Percentiles rank a stretch among this genome's conserved stretches.
Conservation (phyloP, 2,888 invertebrate genomes). For the Operophtera brumata region DNA sequence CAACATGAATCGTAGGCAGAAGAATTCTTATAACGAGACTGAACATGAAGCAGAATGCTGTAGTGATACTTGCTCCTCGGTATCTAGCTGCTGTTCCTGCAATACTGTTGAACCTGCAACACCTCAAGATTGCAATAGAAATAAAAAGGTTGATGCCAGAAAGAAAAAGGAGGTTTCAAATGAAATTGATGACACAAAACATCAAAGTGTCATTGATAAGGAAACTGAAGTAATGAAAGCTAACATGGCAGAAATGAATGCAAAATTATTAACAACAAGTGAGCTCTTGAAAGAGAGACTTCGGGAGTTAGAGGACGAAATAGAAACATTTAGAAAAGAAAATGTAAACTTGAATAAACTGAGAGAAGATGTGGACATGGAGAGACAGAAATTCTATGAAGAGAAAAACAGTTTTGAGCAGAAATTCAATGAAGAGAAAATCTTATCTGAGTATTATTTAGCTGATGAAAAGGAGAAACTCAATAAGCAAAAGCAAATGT, state of each 20-base stretch:
- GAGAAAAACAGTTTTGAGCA: constrained; percentile 81
- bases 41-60: constrained; percentile 54
- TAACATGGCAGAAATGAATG: constrained; percentile 70
- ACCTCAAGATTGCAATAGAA: constrained; percentile 26
- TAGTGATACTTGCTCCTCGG: constrained; percentile 58
- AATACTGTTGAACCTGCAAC: constrained; percentile 53
- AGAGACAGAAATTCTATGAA: constrained; percentile 82
- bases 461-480: constrained; percentile 86
- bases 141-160: constrained; percentile 33
- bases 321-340: constrained; percentile 77
- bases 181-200: constrained; percentile 44
- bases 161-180: constrained; percentile 44
- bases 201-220: constrained; percentile 54
- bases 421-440: constrained; percentile 83
- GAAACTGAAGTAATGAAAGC: constrained; percentile 57
- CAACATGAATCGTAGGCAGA: constrained; percentile 42
- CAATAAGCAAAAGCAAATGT: constrained; percentile 82
- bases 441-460: constrained; percentile 82
- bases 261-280: constrained; percentile 77
- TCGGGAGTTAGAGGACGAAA: constrained; percentile 83
- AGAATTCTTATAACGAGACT: constrained; percentile 51
- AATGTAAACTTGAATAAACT: constrained; percentile 74
- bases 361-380: constrained; percentile 82
- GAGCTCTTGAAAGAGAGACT: constrained; percentile 82
- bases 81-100: constrained; percentile 68